Base-by-base conservation (phyloP, 2,797 vertebrate genomes). In the Gastrophryne carolinensis region DNA sequence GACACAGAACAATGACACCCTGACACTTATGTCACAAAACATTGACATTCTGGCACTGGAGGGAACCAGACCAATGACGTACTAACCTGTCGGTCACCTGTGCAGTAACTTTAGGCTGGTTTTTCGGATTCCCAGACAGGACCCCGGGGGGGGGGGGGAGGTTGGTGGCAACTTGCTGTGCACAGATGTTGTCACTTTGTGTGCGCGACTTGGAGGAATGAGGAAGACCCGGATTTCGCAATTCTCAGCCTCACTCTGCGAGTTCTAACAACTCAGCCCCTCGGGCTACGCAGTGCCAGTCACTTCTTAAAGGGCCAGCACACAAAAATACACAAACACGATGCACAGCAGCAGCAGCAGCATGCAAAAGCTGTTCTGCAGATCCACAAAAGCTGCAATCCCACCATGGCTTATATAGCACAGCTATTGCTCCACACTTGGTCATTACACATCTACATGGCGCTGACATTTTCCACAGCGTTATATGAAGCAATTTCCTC, bases 251-350 rank as follows among this genome's bases (percentile, higher is more conserved):
- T n/a, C 17, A 13, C 4, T 17, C 37, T 5, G 13, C 62, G 29
- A 65, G 62, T 50, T 29, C 41, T 10, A 24, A 41, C 62, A 65
- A 44, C 13, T 65, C 62, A 7, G 44, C 63, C 39, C 39, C 63
- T 34, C 29, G 17, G 6, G 57, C n/a, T n/a, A n/a, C n/a, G n/a
- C 39, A 44, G 8, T 34, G 56, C 17, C 57, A 7, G 57, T 21
- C 58, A 3, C 34, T 61, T 32, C 44, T 65, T 65, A 65, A 65
- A 65, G 63, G 44, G 63, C 12, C 44, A 50, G 44, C 17, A 34
- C 41, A 17, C 0, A n/a, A n/a, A n/a, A n/a, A n/a, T n/a, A n/a
- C 41, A 49, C 19, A 7, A 5, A 64, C 39, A 26, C 13, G 5
- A 19, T 3, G 27, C 8, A 5, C 11, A 1, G 13, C 17, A 17